phyloP scores from a whole-genome alignment of 1,140 invertebrate species.

The Neodiprion fabricii region DNA sequence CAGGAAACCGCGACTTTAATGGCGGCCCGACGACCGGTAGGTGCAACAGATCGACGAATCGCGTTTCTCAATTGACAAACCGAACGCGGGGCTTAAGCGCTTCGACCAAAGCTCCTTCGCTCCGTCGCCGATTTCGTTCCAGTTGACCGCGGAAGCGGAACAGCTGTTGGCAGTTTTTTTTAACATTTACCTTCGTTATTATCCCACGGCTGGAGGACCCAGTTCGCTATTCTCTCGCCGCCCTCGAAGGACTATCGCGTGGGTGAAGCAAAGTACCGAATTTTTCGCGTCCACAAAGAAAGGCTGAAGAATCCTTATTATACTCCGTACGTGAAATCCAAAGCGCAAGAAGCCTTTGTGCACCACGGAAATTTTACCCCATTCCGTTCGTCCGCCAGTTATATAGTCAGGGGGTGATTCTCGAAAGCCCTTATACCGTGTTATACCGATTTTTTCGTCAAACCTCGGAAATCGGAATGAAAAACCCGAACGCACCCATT shows the following conservation, averaged over 20 bases:
- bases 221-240: background rate
- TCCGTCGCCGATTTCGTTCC: too few species aligned
- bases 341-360: background rate
- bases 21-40: background rate
- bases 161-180: too few species aligned
- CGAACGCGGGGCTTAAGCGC: background rate
- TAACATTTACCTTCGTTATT: too few species aligned
- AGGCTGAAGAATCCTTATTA: background rate
- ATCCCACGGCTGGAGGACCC: too few species aligned
- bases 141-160: too few species aligned
- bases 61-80: conserved; percentile 6
- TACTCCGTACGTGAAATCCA: too few species aligned
- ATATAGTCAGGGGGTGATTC: too few species aligned
- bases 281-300: background rate
- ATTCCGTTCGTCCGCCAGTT: background rate
- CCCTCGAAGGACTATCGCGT: background rate
- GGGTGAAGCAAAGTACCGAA: background rate
- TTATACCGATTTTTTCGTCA: too few species aligned
- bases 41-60: background rate
- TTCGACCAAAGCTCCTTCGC: background rate
- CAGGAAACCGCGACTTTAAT: conserved; percentile 9
- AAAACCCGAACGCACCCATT: background rate
- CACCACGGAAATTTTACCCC: background rate
- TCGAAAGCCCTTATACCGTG: too few species aligned
- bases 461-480: background rate